Conservation (phyloP, 2,888 invertebrate genomes). For the Phengaris alcon region DNA sequence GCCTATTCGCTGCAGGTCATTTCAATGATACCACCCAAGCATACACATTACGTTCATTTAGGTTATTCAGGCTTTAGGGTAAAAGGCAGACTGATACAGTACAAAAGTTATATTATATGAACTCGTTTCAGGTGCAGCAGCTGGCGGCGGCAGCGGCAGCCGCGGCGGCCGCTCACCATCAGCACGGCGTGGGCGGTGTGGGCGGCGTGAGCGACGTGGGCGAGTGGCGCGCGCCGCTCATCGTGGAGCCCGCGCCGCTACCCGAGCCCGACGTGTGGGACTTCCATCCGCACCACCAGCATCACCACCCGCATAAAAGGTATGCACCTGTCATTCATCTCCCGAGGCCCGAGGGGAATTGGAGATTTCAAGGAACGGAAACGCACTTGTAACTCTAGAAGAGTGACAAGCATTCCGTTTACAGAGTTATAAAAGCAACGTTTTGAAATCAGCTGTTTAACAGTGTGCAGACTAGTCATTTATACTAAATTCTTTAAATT, state of each 20-base stretch:
- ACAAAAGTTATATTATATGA: not conserved
- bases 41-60: too few species aligned
- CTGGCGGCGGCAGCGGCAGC: conserved; percentile 90
- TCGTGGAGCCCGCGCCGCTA: conserved; percentile 82
- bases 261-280: conserved; percentile 70
- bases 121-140: conserved; percentile 81
- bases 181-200: conserved; percentile 81
- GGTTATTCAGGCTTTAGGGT: too few species aligned
- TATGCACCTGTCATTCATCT: conserved; percentile 35
- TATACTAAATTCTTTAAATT: too few species aligned
- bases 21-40: too few species aligned
- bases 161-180: conserved; percentile 89
- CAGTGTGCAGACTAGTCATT: not conserved
- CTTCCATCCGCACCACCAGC: conserved; percentile 60
- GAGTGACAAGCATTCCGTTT: too few species aligned
- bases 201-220: conserved; percentile 54
- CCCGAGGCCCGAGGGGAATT: too few species aligned
- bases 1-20: too few species aligned
- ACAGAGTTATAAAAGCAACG: too few species aligned
- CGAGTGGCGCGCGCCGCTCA: conserved; percentile 94
- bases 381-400: too few species aligned
- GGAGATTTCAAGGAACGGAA: too few species aligned
- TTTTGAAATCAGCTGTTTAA: too few species aligned
- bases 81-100: too few species aligned
- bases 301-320: conserved; percentile 69